These are phyloP conservation scores for Malurus elegans DNA, from an alignment of 2,113 vertebrate species.

Conservation along the genomic window DNA sequence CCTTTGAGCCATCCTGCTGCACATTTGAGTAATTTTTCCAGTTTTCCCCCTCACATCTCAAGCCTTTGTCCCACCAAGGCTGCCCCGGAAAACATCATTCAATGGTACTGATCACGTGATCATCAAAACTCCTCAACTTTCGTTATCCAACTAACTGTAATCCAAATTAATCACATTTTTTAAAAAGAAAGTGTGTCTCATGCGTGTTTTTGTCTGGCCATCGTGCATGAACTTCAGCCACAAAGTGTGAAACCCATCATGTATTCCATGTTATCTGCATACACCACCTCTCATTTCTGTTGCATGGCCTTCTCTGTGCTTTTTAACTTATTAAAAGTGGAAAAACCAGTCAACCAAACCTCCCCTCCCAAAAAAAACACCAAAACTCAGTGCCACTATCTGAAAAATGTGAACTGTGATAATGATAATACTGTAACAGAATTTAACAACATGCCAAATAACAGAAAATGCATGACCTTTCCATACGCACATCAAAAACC, in stretches of 20 bases:
- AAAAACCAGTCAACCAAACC: not conserved
- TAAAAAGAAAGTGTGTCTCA: not conserved
- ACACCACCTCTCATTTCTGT: not conserved
- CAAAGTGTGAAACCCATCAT: not conserved
- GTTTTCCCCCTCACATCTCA: not conserved
- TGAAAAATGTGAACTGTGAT: not conserved
- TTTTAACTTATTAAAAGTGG: not conserved
- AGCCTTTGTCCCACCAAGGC: not conserved
- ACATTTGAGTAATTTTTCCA: fast-evolving
- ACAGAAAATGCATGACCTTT: not conserved
- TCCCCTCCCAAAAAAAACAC: not conserved
- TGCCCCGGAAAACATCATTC: not conserved
- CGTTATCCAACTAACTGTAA: not conserved
- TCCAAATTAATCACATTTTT: not conserved
- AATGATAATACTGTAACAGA: not conserved
- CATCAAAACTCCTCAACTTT: not conserved
- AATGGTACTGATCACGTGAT: fast-evolving
- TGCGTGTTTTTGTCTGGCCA: not conserved
- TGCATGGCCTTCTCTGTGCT: not conserved
- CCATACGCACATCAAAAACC: not conserved
- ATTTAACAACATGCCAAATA: not conserved
- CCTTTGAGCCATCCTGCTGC: not conserved
- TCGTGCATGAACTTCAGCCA: fast-evolving
- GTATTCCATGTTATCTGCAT: not conserved
- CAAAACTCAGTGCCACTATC: no score